Evolutionary conservation across 2,113 vertebrate species (phyloP), one percentile per base, ranked within the genome.

Genomic region (Gobiocypris rarus): DNA sequence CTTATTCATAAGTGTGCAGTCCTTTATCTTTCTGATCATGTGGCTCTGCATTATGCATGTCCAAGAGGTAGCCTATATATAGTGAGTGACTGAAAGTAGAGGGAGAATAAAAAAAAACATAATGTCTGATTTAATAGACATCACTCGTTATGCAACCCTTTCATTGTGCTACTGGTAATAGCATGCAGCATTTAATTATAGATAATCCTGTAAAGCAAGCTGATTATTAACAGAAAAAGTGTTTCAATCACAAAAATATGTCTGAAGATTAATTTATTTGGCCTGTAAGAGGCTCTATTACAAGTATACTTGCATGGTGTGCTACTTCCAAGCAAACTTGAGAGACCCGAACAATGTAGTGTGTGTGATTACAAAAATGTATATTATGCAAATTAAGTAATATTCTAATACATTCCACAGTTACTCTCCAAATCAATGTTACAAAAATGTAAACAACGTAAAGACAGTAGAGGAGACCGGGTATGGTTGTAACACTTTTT

Each of bases 1-100:
- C 58, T 86, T 61, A 86, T 86, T 82, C 50, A 82, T 70, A 50
- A 77, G 24, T 14, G 14, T 14, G 56, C 81, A 13, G 28, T 67
- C 45, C 48, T 56, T 69, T 69, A 41, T 75, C 61, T 69, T 48
- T 48, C n/a, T 73, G 22, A 45, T 73, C 70, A 26, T 2, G n/a
- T 48, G 69, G n/a, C 41, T 45, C 41, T 73, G 41, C 11, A 48
- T 73, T 73, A 15, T 73, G 70, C 70, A 73, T 45, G 70, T 26
- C 22, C 6, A 9, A 9, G 38, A 69, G 13, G 69, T 15, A n/a
- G n/a, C n/a, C n/a, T n/a, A 43, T 69, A 71, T 71, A 22, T 71
- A 50, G 48, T 24, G 13, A 73, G 5, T 15, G 41, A 73, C 41
- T 73, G n/a, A 6, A 71, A 45, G 34, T 13, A 11, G 5, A 45